A percentile compares a stretch with the other conserved stretches of the same genome.
These are phyloP conservation scores for Drosophila kambysellisi DNA, from an alignment of 2,888 invertebrate species.

Conservation along the genomic window DNA sequence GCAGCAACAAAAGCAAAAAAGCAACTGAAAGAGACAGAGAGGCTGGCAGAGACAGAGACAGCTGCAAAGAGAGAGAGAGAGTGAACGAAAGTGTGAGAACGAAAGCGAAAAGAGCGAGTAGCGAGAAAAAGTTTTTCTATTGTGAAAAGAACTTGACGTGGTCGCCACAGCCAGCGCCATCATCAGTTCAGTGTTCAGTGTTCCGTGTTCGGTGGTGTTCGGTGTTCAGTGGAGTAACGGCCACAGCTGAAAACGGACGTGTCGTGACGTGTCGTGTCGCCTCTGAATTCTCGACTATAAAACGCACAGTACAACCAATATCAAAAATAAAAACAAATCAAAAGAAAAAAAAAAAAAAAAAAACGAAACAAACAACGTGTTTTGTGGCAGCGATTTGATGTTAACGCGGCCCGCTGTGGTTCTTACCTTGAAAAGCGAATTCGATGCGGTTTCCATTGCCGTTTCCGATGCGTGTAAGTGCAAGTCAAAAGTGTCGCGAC, in stretches of 20 bases:
- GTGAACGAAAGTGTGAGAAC: slow-evolving; percentile 8
- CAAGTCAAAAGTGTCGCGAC: slow-evolving; percentile 40
- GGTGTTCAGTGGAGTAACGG: slow-evolving; percentile 82
- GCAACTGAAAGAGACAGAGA: neutral
- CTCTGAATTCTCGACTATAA: slow-evolving; percentile 32
- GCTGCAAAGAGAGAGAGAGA: slow-evolving; percentile 3
- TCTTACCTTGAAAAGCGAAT: slow-evolving; percentile 53
- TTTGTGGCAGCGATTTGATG: slow-evolving; percentile 26
- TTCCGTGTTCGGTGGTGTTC: slow-evolving; percentile 49
- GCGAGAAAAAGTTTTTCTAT: slow-evolving; percentile 49
- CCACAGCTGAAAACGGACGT: slow-evolving; percentile 83
- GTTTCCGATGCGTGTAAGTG: slow-evolving; percentile 52
- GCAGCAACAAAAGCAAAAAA: slow-evolving; percentile 3
- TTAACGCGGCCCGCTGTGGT: slow-evolving; percentile 18
- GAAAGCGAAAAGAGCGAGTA: slow-evolving; percentile 27
- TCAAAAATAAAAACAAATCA: slow-evolving; percentile 2
- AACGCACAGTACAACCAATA: slow-evolving; percentile 9
- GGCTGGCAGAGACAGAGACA: neutral
- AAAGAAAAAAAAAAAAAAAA: neutral
- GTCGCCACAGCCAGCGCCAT: slow-evolving; percentile 49
- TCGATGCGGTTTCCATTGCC: slow-evolving; percentile 34
- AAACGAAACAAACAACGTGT: neutral
- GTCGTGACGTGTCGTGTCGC: slow-evolving; percentile 55
- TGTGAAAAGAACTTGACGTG: slow-evolving; percentile 58
- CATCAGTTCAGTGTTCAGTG: slow-evolving; percentile 33